These are phyloP conservation scores for Antennarius striatus DNA, from an alignment of 2,113 vertebrate species.

Conservation along the genomic window DNA sequence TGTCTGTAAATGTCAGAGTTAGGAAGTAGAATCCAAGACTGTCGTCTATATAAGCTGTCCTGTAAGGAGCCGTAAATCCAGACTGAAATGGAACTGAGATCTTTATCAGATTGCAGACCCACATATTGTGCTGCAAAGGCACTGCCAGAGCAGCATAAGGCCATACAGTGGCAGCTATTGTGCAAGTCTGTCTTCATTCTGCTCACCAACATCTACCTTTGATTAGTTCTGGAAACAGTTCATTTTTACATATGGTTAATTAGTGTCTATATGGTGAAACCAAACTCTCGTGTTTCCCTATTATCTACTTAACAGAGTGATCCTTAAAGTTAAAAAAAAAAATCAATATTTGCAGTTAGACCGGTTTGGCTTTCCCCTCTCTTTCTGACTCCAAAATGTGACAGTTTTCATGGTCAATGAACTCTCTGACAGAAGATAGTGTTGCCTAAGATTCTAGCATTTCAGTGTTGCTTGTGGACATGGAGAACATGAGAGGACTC, in stretches of 20 bases:
- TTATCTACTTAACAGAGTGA: too few relatives aligned
- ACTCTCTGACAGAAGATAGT: constrained; percentile 28
- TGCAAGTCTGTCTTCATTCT: constrained; percentile 2
- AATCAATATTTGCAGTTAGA: not conserved
- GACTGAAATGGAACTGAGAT: constrained; percentile 48
- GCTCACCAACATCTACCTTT: constrained; percentile 8
- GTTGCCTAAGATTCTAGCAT: constrained; percentile 15
- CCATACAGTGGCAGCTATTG: constrained; percentile 24
- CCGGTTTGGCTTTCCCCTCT: constrained; percentile 9
- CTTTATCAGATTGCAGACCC: constrained; percentile 37
- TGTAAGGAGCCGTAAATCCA: constrained; percentile 28
- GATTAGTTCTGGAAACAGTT: not conserved
- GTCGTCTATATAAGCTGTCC: constrained; percentile 40
- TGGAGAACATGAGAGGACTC: constrained; percentile 60
- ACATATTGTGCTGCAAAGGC: constrained; percentile 9
- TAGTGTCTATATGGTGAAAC: constrained; percentile 3
- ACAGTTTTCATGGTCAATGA: constrained; percentile 47
- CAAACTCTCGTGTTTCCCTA: not conserved
- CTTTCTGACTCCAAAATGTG: not conserved
- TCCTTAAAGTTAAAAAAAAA: not conserved
- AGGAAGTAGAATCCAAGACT: constrained; percentile 45
- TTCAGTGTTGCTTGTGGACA: constrained; percentile 19
- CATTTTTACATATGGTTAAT: constrained; percentile 11
- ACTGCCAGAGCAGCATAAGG: constrained; percentile 10
- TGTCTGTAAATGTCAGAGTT: constrained; percentile 57